A percentile compares a stretch with the other conserved stretches of the same genome.
Evolutionary conservation across 2,113 vertebrate genomes (phyloP).

Genomic region (Caretta caretta): DNA sequence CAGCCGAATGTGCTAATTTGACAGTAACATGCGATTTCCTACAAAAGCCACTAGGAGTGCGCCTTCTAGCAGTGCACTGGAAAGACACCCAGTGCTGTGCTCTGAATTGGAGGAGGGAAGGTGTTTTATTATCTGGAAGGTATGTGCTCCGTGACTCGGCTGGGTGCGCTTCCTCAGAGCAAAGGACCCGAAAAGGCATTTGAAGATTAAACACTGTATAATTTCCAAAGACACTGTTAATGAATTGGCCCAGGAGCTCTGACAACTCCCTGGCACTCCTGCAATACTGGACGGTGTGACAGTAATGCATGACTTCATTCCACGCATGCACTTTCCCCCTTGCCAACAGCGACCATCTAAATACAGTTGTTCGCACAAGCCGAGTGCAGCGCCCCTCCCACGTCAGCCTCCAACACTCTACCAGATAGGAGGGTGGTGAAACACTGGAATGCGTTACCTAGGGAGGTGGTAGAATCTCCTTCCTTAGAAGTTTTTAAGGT

Average conservation of each 20-base stretch:
- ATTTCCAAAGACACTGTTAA: neutral
- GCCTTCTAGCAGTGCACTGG: neutral
- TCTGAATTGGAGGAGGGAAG: neutral
- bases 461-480: too few species aligned
- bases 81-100: neutral
- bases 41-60: neutral
- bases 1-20: neutral
- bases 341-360: neutral
- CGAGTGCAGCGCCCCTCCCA: neutral
- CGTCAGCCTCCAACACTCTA: neutral
- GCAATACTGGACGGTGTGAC: neutral
- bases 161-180: neutral
- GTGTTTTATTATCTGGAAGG: neutral
- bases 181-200: neutral
- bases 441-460: too few species aligned
- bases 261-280: neutral
- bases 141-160: too few species aligned
- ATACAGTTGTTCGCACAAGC: neutral
- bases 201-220: neutral
- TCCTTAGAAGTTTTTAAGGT: too few species aligned
- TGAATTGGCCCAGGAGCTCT: neutral
- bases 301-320: neutral
- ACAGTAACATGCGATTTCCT: neutral
- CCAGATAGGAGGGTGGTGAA: neutral
- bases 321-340: neutral